Evolutionary conservation across 1,140 invertebrate species (phyloP).

Genomic region (Maniola jurtina): DNA sequence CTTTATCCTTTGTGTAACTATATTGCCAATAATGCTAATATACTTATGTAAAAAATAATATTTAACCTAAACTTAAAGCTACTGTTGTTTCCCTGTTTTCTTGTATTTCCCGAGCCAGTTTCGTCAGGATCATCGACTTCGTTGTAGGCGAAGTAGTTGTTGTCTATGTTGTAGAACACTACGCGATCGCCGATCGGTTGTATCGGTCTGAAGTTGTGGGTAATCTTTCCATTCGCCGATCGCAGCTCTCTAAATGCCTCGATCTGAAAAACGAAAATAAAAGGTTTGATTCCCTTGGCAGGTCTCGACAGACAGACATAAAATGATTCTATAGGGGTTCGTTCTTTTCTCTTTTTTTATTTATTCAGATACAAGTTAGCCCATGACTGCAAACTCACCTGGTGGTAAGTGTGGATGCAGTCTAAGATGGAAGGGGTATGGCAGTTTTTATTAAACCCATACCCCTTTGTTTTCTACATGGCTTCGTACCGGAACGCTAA

Average conservation of each 20-base stretch:
- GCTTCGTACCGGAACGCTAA: too few relatives aligned
- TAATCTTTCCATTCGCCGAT: conserved; percentile 82
- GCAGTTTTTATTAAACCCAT: too few relatives aligned
- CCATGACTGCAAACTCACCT: too few relatives aligned
- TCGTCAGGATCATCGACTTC: conserved; percentile 60
- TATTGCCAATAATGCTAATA: not conserved
- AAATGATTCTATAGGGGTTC: too few relatives aligned
- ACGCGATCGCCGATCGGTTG: conserved; percentile 85
- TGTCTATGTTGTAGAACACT: conserved; percentile 80
- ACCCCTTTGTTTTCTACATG: too few relatives aligned
- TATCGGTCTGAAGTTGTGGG: conserved; percentile 88
- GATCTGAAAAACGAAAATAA: conserved; percentile 82
- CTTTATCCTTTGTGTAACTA: too few relatives aligned
- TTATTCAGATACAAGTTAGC: too few relatives aligned
- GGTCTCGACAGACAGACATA: too few relatives aligned
- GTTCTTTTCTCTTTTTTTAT: too few relatives aligned
- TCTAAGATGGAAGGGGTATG: too few relatives aligned
- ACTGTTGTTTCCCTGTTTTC: conserved; percentile 40
- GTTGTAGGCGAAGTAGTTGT: conserved; percentile 67
- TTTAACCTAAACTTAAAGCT: conserved; percentile 10
- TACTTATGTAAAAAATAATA: conserved; percentile 5
- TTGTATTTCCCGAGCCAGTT: conserved; percentile 23
- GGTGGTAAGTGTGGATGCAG: too few relatives aligned
- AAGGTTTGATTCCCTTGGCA: too few relatives aligned
- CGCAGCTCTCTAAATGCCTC: conserved; percentile 86